Evolutionary conservation across 2,888 invertebrate genomes (phyloP).

Genomic region (Steinernema carpocapsae): DNA sequence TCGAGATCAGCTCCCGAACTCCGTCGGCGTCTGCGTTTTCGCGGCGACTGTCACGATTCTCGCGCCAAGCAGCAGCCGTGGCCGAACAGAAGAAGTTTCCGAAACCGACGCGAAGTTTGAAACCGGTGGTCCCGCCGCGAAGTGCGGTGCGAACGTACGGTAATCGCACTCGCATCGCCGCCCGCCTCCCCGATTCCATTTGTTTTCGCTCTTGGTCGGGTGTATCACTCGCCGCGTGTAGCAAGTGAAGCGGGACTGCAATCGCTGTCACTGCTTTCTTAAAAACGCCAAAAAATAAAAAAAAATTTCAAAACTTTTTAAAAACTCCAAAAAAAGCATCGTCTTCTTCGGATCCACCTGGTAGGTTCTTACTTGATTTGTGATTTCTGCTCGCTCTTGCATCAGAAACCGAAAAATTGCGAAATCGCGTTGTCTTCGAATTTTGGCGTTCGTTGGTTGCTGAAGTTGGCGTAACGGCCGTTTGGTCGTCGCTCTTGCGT

Average conservation of each 20-base stretch:
- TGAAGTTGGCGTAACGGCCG: no score
- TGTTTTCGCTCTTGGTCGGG: conserved; percentile 34
- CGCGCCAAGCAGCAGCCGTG: no score
- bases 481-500: no score
- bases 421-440: no score
- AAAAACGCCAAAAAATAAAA: conserved; percentile 33
- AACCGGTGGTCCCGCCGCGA: not conserved
- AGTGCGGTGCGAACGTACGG: conserved; percentile 18
- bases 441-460: no score
- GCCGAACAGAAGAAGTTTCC: conserved; percentile 1
- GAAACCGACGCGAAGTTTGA: conserved; percentile 18
- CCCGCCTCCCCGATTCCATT: no score
- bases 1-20: no score
- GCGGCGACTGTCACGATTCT: no score
- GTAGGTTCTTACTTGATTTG: not conserved
- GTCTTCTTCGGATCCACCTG: conserved; percentile 26
- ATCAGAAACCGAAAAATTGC: no score
- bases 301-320: conserved; percentile 36
- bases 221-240: conserved; percentile 14
- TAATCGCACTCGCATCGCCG: not conserved
- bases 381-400: not conserved
- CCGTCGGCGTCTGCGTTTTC: no score
- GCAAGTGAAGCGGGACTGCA: not conserved
- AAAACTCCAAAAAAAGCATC: conserved; percentile 34
- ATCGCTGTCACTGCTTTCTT: conserved; percentile 12